Evolutionary conservation across 2,113 vertebrate genomes (phyloP), one percentile per base, ranked within the genome.

Genomic region (Trichechus manatus): DNA sequence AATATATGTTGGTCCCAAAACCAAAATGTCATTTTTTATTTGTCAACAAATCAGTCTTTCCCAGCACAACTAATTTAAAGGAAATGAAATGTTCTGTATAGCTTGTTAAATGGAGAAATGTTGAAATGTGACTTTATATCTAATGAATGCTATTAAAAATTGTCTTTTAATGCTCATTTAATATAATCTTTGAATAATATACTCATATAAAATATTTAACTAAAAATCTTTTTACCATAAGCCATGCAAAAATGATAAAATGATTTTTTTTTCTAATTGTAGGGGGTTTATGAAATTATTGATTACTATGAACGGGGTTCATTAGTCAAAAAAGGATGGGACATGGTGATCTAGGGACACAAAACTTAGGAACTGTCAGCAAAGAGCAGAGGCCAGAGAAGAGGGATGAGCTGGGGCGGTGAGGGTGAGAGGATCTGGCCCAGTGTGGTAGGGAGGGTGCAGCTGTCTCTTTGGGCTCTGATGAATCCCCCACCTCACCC

Each of bases 181-280:
- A 97, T 95, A 92, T 95, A 96, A 91, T 90, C 89, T 92, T 97
- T 97, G 93, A 97, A 90, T 97, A 97, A 98, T 97, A 93, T 95
- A 79, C 87, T 89, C 92, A 70, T 93, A 92, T 97, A 85, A 98
- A 98, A 97, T 97, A 97, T 98, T 97, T 97, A 97, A 95, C 95
- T 96, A 94, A 97, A 96, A 96, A 33, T 93, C 83, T 92, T 85
- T 92, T 94, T 89, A 95, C 94, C 6, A 0, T 95, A 96, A 97
- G 93, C 82, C 47, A 2, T 92, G 93, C 84, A 96, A 90, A 97
- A 92, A 93, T 97, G 96, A 96, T 96, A 78, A 97, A 97, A 82
- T 93, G 96, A 94, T 70, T 97, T 97, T 95, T 96, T 97, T 68
- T 36, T 72, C n/a, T 94, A 93, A 97, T 93, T 95, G 96, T 95